Conservation (phyloP, 2,888 invertebrate species). For the Xestia rhomboidea region DNA sequence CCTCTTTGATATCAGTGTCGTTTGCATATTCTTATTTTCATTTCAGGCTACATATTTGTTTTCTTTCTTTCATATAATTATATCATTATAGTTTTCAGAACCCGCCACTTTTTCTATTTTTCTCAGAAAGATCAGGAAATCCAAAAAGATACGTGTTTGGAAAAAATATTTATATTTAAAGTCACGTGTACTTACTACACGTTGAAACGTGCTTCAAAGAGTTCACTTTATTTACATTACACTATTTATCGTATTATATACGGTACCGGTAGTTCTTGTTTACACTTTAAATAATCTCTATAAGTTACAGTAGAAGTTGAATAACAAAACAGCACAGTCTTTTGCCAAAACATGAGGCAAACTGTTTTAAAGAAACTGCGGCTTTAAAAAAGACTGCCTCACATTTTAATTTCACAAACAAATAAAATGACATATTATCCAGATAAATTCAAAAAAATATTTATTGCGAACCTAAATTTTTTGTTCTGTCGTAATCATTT, state of each 20-base stretch:
- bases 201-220: slow-evolving; percentile 30
- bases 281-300: slow-evolving; percentile 31
- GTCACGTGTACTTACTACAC: slow-evolving; percentile 29
- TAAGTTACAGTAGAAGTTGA: slow-evolving; percentile 6
- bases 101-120: not conserved
- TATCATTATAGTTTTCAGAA: not conserved
- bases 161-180: not conserved
- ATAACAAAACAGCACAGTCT: slow-evolving; percentile 2
- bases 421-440: not conserved
- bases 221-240: slow-evolving; percentile 45
- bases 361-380: too few relatives aligned
- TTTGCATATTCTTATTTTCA: not conserved
- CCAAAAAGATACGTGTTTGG: not conserved
- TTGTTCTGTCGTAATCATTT: too few relatives aligned
- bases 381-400: not conserved
- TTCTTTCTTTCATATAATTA: not conserved
- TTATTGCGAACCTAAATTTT: too few relatives aligned
- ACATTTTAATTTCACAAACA: not conserved
- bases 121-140: not conserved
- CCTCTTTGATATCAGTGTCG: not conserved
- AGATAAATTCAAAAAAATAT: not conserved
- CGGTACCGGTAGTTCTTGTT: slow-evolving; percentile 28
- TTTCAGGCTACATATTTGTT: not conserved
- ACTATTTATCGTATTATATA: slow-evolving; percentile 39
- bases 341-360: not conserved